Base-by-base conservation (phyloP, 2,888 invertebrate species). In the Gortyna flavago region DNA sequence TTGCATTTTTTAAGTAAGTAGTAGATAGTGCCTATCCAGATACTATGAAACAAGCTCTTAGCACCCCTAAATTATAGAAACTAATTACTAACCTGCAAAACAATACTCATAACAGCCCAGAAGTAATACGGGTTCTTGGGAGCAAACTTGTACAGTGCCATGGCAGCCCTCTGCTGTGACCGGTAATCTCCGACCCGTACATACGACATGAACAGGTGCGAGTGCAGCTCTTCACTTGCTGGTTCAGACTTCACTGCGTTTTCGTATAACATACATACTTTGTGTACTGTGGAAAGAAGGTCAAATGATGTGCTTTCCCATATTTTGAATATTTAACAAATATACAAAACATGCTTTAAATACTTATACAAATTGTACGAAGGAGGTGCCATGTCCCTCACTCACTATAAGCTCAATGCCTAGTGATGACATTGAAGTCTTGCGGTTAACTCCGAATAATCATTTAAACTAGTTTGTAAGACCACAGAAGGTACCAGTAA, bases 51-150 rank as follows among this genome's bases (percentile, higher is more conserved):
- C n/a, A 57, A 57, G n/a, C 11, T 11, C 54, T 11, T 57, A n/a
- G 54, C n/a, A n/a, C 11, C 4, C 1, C n/a, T 57, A n/a, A n/a
- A 57, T 11, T 57, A 57, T n/a, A 57, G 54, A 57, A 57, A 25
- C 1, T 8, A 2, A n/a, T n/a, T 13, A 86, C 85, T 87, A 89
- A 98, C 99, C 97, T 99, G 99, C 97, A 99, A 97, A 38, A 99
- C 98, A 88, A 99, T 98, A 93, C 99, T 99, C 98, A 99, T 99
- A 18, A 99, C 98, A 35, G 99, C 98, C 99, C 99, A 99, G 94
- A 99, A 99, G 93, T 99, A 99, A 93, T 99, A 99, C 0, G 99
- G 99, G 93, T 99, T 99, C 94, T 99, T 99, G 5, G 99, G 98
- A 90, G 98, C 98, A 76, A 98, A 97, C 96, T 99, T 99, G 95